Evolutionary conservation across 2,888 invertebrate species (phyloP).

Genomic region (Julus scanicus): DNA sequence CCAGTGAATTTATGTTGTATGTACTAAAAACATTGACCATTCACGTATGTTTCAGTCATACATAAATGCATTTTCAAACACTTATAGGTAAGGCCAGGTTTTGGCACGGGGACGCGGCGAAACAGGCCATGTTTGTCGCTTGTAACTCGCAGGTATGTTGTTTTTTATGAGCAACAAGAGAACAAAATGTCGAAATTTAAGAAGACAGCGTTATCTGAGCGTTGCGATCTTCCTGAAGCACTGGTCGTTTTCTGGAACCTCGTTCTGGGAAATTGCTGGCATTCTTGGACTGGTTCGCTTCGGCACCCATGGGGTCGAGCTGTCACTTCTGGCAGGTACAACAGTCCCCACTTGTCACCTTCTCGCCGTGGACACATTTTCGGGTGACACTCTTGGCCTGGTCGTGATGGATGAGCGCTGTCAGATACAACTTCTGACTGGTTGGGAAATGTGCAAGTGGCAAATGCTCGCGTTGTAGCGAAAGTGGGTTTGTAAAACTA

Average conservation of each 20-base stretch:
- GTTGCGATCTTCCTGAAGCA: background rate
- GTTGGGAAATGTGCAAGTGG: background rate
- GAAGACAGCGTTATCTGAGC: constrained; percentile 19
- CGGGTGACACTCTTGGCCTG: background rate
- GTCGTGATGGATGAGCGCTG: constrained; percentile 7
- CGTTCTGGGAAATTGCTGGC: background rate
- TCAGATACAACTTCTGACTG: background rate
- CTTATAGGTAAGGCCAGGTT: background rate
- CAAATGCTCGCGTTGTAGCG: background rate
- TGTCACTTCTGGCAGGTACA: constrained; percentile 22
- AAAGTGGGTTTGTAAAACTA: constrained; percentile 7
- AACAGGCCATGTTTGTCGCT: background rate
- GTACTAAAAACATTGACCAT: no score
- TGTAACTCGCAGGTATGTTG: background rate
- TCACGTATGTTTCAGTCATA: no score
- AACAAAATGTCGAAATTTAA: constrained; percentile 8
- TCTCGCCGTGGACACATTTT: constrained; percentile 28
- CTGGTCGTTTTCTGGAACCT: constrained; percentile 12
- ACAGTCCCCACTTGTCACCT: constrained; percentile 33
- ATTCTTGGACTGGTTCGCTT: background rate
- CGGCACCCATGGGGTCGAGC: constrained; percentile 28
- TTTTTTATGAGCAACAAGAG: background rate
- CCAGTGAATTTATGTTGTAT: no score
- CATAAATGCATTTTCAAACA: no score
- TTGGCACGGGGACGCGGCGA: background rate